phyloP scores from a whole-genome alignment of 2,888 invertebrate species.

The Euphydryas editha region DNA sequence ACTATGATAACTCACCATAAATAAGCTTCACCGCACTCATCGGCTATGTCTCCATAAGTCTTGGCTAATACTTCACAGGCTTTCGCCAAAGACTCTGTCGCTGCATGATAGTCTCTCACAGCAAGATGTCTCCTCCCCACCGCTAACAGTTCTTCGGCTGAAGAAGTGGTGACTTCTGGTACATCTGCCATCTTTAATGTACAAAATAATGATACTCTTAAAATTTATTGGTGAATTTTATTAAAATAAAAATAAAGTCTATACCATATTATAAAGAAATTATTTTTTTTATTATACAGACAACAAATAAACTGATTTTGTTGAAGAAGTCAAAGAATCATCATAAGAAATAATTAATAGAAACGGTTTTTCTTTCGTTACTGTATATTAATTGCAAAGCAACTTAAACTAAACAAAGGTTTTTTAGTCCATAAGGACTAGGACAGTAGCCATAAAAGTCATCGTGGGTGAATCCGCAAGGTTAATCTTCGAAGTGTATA shows the following conservation, averaged over 20 bases:
- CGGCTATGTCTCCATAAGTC: slow-evolving; percentile 91
- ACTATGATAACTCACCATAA: slow-evolving; percentile 87
- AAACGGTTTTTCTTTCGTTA: too few relatives aligned
- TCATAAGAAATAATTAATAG: too few relatives aligned
- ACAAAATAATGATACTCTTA: not conserved
- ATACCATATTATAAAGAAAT: too few relatives aligned
- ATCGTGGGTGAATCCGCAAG: too few relatives aligned
- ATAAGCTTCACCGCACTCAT: slow-evolving; percentile 95
- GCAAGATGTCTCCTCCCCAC: slow-evolving; percentile 91
- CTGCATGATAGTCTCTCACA: slow-evolving; percentile 89
- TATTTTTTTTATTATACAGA: too few relatives aligned
- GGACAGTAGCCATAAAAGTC: too few relatives aligned
- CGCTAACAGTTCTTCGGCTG: slow-evolving; percentile 85
- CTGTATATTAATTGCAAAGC: too few relatives aligned
- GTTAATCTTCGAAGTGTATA: too few relatives aligned
- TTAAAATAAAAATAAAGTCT: not conserved
- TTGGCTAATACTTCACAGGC: slow-evolving; percentile 89
- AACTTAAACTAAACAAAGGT: too few relatives aligned
- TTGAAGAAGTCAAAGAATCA: too few relatives aligned
- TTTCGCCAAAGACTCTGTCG: slow-evolving; percentile 88
- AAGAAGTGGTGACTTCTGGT: slow-evolving; percentile 71
- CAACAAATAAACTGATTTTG: too few relatives aligned
- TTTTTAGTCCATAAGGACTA: too few relatives aligned
- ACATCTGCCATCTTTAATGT: slow-evolving; percentile 82
- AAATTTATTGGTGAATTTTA: not conserved